Evolutionary conservation across 1,140 invertebrate species (phyloP), one percentile per base, ranked within the genome.

Genomic region (Pseudomyrmex dendroicus): DNA sequence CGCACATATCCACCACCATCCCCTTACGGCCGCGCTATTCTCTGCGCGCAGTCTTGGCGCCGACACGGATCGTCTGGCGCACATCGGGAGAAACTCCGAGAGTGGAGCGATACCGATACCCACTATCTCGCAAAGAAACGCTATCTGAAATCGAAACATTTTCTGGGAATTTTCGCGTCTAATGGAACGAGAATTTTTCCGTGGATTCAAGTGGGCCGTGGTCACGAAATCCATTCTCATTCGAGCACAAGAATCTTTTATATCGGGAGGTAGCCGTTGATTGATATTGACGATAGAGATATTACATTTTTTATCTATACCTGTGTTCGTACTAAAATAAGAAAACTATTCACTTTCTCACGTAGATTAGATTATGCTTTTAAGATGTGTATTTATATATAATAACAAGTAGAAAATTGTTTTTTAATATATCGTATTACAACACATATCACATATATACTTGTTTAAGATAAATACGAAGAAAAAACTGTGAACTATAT

Each of bases 81-180:
- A 66, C 68, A 62, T 84, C 54, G 57, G 44, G 52, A 35, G 52
- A 52, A 68, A 73, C 80, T 76, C 17, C 50, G 35, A 62, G 9
- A 12, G 70, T n/a, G 44, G 22, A 82, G 77, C 73, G 77, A 85
- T 85, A 85, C 76, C 52, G 82, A 64, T 84, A 80, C 73, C 68
- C 63, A 35, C 22, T 78, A 74, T 85, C 73, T 15, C 22, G 52
- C 61, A 15, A 64, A 50, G 20, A 73, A 56, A 52, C 54, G 25
- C 56, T 83, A 85, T 87, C 83, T 67, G 86, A 85, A 88, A 87
- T 85, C 83, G 86, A 87, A 87, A 85, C 83, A 78, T 63, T 87
- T 77, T 66, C 83, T 56, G 46, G 10, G 54, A 85, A 83, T 88
- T 87, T 87, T 88, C 62, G 56, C 84, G 70, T 85, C 83, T 87